Percentiles rank a stretch among this genome's conserved stretches.
Conservation (phyloP, 2,113 vertebrate genomes). For the Girardinichthys multiradiatus region DNA sequence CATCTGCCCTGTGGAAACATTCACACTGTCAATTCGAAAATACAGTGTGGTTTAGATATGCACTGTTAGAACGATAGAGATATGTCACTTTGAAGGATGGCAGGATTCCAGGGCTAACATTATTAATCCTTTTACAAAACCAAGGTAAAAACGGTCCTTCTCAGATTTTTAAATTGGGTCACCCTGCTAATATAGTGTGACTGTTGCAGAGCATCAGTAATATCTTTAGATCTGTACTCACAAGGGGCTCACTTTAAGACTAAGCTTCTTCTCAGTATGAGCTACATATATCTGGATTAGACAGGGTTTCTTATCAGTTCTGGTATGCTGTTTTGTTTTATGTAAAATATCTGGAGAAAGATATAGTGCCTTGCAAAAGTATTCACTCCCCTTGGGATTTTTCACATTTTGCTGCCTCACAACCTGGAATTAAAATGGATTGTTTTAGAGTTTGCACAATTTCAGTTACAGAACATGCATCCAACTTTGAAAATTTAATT, state of each 20-base stretch:
- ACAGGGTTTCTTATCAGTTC: not conserved
- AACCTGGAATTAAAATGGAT: too few species aligned
- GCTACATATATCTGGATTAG: not conserved
- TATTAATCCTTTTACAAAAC: constrained; percentile 6
- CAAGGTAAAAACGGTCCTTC: constrained; percentile 5
- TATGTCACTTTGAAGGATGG: constrained; percentile 11
- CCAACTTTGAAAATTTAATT: too few species aligned
- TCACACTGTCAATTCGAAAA: constrained; percentile 1
- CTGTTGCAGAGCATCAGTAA: constrained; percentile 21
- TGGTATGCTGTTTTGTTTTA: not conserved
- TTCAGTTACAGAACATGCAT: too few species aligned
- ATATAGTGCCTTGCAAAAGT: not conserved
- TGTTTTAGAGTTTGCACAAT: too few species aligned
- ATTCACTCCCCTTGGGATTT: not conserved
- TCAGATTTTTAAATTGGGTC: constrained; percentile 27
- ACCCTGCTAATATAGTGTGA: constrained; percentile 12
- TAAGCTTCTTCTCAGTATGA: constrained; percentile 4
- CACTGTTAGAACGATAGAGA: constrained; percentile 5
- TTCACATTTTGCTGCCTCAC: too few species aligned
- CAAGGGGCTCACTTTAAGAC: not conserved
- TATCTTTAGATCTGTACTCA: constrained; percentile 28
- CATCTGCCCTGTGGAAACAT: not conserved
- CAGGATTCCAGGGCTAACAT: constrained; percentile 14
- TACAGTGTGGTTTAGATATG: not conserved
- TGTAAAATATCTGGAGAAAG: not conserved